Conservation (phyloP, 2,888 invertebrate genomes). For the Nymphalis polychloros region DNA sequence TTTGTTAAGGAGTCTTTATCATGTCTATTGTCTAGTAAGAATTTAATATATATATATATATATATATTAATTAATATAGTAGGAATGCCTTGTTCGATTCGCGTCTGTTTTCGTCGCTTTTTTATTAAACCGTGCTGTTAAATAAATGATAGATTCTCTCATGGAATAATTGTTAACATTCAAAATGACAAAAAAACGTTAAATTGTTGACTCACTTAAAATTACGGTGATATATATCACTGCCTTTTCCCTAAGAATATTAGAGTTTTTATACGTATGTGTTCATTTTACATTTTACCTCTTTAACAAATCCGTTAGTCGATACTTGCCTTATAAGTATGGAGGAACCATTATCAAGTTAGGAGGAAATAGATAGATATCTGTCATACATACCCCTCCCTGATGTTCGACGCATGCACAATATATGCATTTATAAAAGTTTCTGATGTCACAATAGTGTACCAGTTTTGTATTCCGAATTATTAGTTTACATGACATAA, state of each 20-base stretch:
- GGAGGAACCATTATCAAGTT: background rate
- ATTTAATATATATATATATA: slow-evolving; percentile 77
- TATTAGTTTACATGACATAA: slow-evolving; percentile 29
- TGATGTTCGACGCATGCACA: slow-evolving; percentile 51
- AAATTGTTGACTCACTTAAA: slow-evolving; percentile 45
- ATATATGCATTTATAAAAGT: slow-evolving; percentile 62
- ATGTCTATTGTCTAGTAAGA: slow-evolving; percentile 80
- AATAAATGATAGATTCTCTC: slow-evolving; percentile 52
- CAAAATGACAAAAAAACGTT: slow-evolving; percentile 55
- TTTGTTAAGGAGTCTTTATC: slow-evolving; percentile 80
- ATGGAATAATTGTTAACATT: slow-evolving; percentile 59
- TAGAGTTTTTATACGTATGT: slow-evolving; percentile 58
- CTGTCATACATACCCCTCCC: background rate
- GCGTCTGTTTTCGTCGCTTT: slow-evolving; percentile 71
- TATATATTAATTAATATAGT: slow-evolving; percentile 67
- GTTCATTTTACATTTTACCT: slow-evolving; percentile 64
- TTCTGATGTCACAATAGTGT: slow-evolving; percentile 49
- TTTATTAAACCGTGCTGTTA: slow-evolving; percentile 63
- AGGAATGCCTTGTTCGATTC: slow-evolving; percentile 74
- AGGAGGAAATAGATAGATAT: background rate
- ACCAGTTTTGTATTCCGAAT: slow-evolving; percentile 33
- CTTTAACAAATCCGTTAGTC: slow-evolving; percentile 37
- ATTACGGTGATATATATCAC: slow-evolving; percentile 60
- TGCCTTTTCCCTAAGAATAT: slow-evolving; percentile 63
- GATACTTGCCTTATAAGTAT: slow-evolving; percentile 60